These are phyloP conservation scores for Tridacna crocea DNA, from an alignment of 2,888 invertebrate genomes.

Conservation along the genomic window DNA sequence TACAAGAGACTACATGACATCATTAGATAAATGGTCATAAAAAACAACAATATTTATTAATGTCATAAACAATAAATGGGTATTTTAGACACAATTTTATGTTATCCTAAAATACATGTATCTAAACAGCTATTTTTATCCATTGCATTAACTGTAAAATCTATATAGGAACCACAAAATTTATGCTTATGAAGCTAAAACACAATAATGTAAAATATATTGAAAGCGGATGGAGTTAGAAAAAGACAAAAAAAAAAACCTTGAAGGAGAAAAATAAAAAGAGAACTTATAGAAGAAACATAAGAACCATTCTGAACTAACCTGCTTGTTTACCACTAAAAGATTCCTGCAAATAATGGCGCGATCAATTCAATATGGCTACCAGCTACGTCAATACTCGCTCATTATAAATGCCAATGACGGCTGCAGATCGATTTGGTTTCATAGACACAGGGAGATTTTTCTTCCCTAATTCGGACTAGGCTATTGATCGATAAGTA, in stretches of 20 bases:
- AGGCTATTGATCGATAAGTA: background rate
- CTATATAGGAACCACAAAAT: no score
- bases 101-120: no score
- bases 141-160: background rate
- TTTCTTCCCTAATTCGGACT: background rate
- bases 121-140: background rate
- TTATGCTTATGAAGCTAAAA: no score
- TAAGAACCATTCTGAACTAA: background rate
- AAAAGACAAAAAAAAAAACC: background rate
- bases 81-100: no score
- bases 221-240: no score
- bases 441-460: background rate
- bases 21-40: no score
- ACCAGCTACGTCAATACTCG: conserved; percentile 17
- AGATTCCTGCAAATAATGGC: background rate
- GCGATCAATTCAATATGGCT: conserved; percentile 24
- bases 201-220: no score
- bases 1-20: no score
- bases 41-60: background rate
- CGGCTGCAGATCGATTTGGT: conserved; percentile 22
- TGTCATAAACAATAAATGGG: background rate
- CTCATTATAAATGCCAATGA: conserved; percentile 29
- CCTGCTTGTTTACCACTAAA: background rate
- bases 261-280: background rate
- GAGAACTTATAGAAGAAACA: background rate